Evolutionary conservation across 1,140 invertebrate genomes (phyloP).

Genomic region (Penaeus japonicus): DNA sequence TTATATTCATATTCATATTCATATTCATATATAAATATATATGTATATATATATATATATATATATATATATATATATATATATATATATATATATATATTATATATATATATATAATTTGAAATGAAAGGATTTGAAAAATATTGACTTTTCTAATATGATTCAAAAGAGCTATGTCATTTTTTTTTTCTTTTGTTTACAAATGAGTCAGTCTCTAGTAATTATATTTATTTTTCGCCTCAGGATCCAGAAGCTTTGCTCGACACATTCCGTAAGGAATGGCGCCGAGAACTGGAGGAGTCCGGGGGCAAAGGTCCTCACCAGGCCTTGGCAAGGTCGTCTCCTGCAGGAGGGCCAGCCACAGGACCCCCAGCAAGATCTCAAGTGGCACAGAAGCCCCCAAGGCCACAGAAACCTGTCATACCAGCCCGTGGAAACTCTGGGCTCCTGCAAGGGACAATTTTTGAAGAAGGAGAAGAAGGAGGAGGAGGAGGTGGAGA

Average conservation of each 20-base stretch:
- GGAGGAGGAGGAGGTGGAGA: background rate
- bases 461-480: background rate
- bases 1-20: no score
- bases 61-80: no score
- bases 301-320: background rate
- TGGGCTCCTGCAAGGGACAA: background rate
- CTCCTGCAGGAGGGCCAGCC: conserved; percentile 11
- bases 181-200: no score
- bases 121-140: no score
- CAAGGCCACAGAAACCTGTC: background rate
- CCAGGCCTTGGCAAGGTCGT: background rate
- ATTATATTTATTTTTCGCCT: background rate
- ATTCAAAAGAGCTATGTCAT: no score
- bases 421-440: background rate
- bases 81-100: no score
- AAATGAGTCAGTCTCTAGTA: background rate
- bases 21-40: no score
- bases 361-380: background rate
- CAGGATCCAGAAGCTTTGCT: conserved; percentile 41
- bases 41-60: no score
- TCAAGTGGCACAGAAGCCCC: background rate
- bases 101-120: no score
- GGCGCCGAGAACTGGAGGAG: conserved; percentile 35
- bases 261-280: conserved; percentile 38
- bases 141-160: no score